Evolutionary conservation across 2,888 invertebrate genomes (phyloP).

Genomic region (Trachelus troglodyta): DNA sequence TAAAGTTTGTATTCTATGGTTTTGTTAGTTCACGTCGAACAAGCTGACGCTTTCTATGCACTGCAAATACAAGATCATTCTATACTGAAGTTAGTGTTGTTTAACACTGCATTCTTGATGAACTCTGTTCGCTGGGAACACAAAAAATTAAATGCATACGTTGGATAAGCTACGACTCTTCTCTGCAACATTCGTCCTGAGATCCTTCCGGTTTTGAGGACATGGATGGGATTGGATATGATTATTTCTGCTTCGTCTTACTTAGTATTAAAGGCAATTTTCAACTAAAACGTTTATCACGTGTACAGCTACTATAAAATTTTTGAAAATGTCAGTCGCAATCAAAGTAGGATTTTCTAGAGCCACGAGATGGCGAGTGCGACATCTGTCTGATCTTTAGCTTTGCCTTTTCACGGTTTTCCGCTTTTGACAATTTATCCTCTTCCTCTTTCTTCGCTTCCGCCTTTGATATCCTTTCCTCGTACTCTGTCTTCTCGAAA

Average conservation of each 20-base stretch:
- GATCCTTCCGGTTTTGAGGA: neutral
- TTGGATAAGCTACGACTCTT: neutral
- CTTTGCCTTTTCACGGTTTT: conserved; percentile 20
- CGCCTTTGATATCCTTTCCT: neutral
- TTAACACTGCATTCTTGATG: neutral
- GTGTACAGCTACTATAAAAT: neutral
- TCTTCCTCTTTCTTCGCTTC: neutral
- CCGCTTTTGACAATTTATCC: conserved; percentile 6
- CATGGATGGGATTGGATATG: neutral
- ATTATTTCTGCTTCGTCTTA: neutral
- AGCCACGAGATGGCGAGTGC: conserved; percentile 36
- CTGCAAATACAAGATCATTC: neutral
- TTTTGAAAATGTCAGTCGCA: neutral
- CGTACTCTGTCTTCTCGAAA: conserved; percentile 11
- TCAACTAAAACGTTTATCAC: neutral
- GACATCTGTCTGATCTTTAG: conserved; percentile 41
- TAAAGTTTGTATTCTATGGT: neutral
- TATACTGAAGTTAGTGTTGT: neutral
- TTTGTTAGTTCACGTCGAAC: neutral
- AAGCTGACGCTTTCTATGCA: neutral
- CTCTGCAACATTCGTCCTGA: neutral
- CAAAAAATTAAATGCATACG: neutral
- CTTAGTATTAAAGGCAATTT: neutral
- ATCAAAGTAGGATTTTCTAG: conserved; percentile 21
- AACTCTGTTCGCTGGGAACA: neutral